Evolutionary conservation across 2,113 vertebrate species (phyloP), one percentile per base, ranked within the genome.

Genomic region (Thalassoma bifasciatum): DNA sequence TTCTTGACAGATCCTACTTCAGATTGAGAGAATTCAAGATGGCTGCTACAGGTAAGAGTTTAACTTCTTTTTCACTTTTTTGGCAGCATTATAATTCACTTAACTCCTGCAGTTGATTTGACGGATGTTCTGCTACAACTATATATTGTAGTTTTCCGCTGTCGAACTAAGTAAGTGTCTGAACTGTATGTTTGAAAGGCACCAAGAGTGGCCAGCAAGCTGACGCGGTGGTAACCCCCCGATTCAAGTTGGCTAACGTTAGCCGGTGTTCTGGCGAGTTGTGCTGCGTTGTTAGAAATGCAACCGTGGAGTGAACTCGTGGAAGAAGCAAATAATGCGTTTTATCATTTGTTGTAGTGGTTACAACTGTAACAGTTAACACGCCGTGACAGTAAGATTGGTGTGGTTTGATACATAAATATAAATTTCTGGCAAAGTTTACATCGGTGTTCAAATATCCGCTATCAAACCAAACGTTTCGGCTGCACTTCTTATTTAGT

Each of bases 1-100:
- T 92, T 91, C 92, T 93, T 94, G 92, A 91, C 93, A 92, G 89
- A 93, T 93, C 86, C 77, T 82, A 91, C 85, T 94, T 88, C 75
- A 91, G 92, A 91, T 89, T 90, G 91, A 91, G 88, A 92, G 84
- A 88, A 86, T 93, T 93, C 94, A 95, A 94, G 92, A 95, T 95
- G 94, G 94, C 93, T 77, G 93, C 85, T 79, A 79, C 94, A 95
- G 94, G 94, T 95, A 91, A 91, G 92, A 85, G 83, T 89, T 89
- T 78, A 85, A 87, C 79, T 70, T 86, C 52, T 68, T 82, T 75
- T 22, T 51, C 75, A 75, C 81, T 47, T 81, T 38, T 21, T 24
- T 34, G 26, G 22, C 50, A 85, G 59, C 30, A 16, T 4, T 42
- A 53, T 38, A 7, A 36, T 19, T 12, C 8, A 17, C 11, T 2